These are phyloP conservation scores for Tetragnatha montana DNA, from an alignment of 2,888 invertebrate species.

Conservation along the genomic window DNA sequence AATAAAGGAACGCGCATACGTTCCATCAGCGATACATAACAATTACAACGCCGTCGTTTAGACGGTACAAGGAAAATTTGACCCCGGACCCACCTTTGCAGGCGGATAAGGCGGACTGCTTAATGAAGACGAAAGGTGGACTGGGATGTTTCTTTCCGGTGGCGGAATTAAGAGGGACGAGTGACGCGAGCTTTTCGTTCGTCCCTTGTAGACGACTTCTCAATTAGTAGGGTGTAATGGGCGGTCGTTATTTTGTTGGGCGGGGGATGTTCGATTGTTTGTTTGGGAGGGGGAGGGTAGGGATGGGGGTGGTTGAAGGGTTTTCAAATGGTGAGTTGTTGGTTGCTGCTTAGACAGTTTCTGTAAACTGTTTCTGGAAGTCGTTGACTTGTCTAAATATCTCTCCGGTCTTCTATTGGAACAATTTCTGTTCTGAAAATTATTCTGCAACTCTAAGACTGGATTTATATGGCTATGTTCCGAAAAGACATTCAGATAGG, in stretches of 20 bases:
- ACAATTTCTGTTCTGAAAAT: too few species aligned
- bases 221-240: not conserved
- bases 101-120: slow-evolving; percentile 9
- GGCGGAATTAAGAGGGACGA: not conserved
- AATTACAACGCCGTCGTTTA: slow-evolving; percentile 46
- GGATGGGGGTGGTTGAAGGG: too few species aligned
- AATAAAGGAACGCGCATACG: slow-evolving; percentile 34
- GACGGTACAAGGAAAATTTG: slow-evolving; percentile 47
- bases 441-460: too few species aligned
- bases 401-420: too few species aligned
- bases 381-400: too few species aligned
- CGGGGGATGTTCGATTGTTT: too few species aligned
- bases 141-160: slow-evolving; percentile 2
- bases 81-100: slow-evolving; percentile 32
- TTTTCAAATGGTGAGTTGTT: too few species aligned
- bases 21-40: slow-evolving; percentile 50
- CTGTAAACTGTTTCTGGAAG: too few species aligned
- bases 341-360: too few species aligned
- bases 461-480: too few species aligned
- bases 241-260: not conserved
- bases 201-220: not conserved
- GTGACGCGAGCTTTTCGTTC: slow-evolving; percentile 15
- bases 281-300: too few species aligned
- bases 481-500: too few species aligned
- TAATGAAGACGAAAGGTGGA: slow-evolving; percentile 51